Evolutionary conservation across 2,113 vertebrate species (phyloP).

Genomic region (Cheilinus undulatus): DNA sequence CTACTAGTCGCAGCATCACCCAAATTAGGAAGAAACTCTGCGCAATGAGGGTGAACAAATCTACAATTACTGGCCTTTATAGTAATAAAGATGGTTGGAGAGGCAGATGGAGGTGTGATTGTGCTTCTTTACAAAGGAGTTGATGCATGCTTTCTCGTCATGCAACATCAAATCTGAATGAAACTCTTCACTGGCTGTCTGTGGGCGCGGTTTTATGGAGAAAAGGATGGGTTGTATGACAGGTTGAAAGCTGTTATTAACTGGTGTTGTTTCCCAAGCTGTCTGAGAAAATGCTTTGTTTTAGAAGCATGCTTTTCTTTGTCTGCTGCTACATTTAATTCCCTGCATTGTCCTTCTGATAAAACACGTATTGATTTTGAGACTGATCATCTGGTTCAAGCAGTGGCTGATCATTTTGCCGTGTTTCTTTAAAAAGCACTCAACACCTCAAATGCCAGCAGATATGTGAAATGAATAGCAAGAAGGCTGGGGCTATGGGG

Average conservation of each 20-base stretch:
- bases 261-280: slow-evolving; percentile 9
- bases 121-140: slow-evolving; percentile 21
- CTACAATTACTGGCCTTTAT: not conserved
- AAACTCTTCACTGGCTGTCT: slow-evolving; percentile 22
- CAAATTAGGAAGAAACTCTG: not conserved
- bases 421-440: slow-evolving; percentile 29
- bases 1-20: slow-evolving; percentile 28
- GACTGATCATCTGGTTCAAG: slow-evolving; percentile 30
- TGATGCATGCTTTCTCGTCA: slow-evolving; percentile 10
- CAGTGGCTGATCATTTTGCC: slow-evolving; percentile 12
- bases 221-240: slow-evolving; percentile 19
- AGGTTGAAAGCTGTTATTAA: slow-evolving; percentile 56
- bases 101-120: slow-evolving; percentile 26
- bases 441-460: slow-evolving; percentile 20
- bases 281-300: slow-evolving; percentile 18
- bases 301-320: slow-evolving; percentile 34
- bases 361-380: slow-evolving; percentile 50
- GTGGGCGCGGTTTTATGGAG: slow-evolving; percentile 25
- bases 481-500: not conserved
- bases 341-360: slow-evolving; percentile 19
- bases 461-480: not conserved
- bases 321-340: slow-evolving; percentile 42
- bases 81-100: slow-evolving; percentile 1
- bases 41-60: slow-evolving; percentile 29
- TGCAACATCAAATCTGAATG: slow-evolving; percentile 27